Evolutionary conservation across 2,797 vertebrate species (phyloP).

Genomic region (Oryzias sinensis): DNA sequence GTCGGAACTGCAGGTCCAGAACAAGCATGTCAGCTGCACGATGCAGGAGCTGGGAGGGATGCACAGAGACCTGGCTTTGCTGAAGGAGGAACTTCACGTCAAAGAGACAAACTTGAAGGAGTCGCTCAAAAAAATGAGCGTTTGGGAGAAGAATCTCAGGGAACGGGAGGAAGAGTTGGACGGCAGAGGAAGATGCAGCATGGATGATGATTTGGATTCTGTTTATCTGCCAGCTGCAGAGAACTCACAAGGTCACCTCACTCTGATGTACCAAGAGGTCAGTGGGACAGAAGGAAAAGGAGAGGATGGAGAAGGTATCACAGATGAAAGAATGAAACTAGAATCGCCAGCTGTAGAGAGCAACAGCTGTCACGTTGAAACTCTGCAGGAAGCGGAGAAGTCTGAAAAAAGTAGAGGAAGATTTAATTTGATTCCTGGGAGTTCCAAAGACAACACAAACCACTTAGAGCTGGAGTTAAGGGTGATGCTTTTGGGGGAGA

Average conservation of each 20-base stretch:
- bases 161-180: conserved; percentile 34
- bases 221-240: not conserved
- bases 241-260: conserved; percentile 7
- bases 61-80: conserved; percentile 35
- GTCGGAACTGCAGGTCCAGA: conserved; percentile 37
- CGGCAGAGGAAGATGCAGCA: not conserved
- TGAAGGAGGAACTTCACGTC: conserved; percentile 50
- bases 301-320: conserved; percentile 1
- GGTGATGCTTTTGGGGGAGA: conserved; percentile 72
- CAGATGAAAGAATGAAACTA: conserved; percentile 18
- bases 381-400: conserved; percentile 14
- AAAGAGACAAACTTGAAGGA: conserved; percentile 44
- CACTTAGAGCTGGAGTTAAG: conserved; percentile 35
- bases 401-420: not conserved
- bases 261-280: conserved; percentile 38
- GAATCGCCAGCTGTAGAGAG: conserved; percentile 14
- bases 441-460: conserved; percentile 17
- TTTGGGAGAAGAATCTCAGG: conserved; percentile 41
- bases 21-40: conserved; percentile 17
- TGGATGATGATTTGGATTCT: not conserved
- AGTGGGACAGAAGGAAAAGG: conserved; percentile 11
- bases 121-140: conserved; percentile 22
- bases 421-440: conserved; percentile 11
- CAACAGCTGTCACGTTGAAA: conserved; percentile 39
- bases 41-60: conserved; percentile 47